Conservation (phyloP, 1,140 invertebrate genomes). For the Bilobella aurantiaca region DNA sequence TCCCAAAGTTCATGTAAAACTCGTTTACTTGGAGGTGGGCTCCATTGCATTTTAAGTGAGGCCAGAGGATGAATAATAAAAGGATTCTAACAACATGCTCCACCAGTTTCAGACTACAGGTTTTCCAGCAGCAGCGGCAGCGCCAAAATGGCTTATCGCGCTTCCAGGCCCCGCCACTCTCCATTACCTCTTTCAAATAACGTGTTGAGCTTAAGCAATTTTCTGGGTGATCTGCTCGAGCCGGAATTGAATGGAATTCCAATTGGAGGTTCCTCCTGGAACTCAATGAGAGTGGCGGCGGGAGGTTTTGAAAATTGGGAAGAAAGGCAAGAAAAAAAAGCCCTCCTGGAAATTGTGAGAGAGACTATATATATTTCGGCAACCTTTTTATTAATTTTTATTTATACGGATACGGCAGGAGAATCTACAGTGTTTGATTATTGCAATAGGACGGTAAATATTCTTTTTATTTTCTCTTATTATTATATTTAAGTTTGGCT, state of each 20-base stretch:
- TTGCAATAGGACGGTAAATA: too few relatives aligned
- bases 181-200: not conserved
- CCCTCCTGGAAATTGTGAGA: not conserved
- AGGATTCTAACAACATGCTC: not conserved
- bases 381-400: too few relatives aligned
- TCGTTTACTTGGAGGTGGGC: not conserved
- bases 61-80: not conserved
- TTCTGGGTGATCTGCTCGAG: not conserved
- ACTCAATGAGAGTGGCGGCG: too few relatives aligned
- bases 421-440: too few relatives aligned
- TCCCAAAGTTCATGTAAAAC: not conserved
- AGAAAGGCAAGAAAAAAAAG: not conserved
- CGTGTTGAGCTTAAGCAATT: not conserved
- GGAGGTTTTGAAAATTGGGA: not conserved
- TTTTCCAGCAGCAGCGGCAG: too few relatives aligned
- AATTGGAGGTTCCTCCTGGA: not conserved
- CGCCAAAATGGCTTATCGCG: too few relatives aligned
- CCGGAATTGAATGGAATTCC: not conserved
- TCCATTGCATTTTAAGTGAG: not conserved
- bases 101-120: not conserved
- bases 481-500: too few relatives aligned
- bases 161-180: too few relatives aligned
- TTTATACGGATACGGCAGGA: too few relatives aligned
- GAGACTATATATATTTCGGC: too few relatives aligned
- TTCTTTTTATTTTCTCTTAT: too few relatives aligned